These are phyloP conservation scores for Camelus bactrianus DNA, from an alignment of 2,113 vertebrate species.

Conservation along the genomic window DNA sequence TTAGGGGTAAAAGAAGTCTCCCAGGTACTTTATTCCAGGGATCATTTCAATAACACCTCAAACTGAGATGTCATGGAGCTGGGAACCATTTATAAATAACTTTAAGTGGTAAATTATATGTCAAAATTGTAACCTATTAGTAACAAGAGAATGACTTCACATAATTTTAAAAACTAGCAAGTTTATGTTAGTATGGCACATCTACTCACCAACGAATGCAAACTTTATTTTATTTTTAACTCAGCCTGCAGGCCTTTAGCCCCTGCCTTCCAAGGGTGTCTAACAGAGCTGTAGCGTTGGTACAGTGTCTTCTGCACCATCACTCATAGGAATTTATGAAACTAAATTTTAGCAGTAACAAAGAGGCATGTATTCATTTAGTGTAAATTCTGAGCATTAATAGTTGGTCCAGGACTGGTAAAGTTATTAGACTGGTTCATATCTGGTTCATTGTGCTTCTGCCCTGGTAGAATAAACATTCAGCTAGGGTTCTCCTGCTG, in stretches of 20 bases:
- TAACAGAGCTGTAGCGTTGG: background rate
- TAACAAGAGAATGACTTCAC: background rate
- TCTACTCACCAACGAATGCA: background rate
- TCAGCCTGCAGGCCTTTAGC: background rate
- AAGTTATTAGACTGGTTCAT: slow-evolving; percentile 66
- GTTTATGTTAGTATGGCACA: background rate
- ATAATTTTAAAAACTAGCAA: background rate
- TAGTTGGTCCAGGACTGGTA: background rate
- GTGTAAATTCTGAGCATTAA: slow-evolving; percentile 51
- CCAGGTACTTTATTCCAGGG: background rate
- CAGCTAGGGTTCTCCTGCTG: slow-evolving; percentile 47
- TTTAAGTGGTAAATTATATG: slow-evolving; percentile 41
- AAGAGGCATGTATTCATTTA: slow-evolving; percentile 59
- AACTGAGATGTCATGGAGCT: background rate
- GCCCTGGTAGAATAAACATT: slow-evolving; percentile 54
- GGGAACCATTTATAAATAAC: background rate
- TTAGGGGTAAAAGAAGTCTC: background rate
- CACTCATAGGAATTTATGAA: slow-evolving; percentile 53
- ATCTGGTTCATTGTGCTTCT: slow-evolving; percentile 59
- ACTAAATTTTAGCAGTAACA: slow-evolving; percentile 32
- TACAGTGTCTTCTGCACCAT: slow-evolving; percentile 47
- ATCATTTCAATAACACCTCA: slow-evolving; percentile 1
- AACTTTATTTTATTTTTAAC: slow-evolving; percentile 6
- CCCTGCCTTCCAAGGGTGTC: slow-evolving; percentile 29
- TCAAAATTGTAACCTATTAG: background rate